Evolutionary conservation across 2,113 vertebrate species (phyloP).

Genomic region (Ceyx cyanopectus): DNA sequence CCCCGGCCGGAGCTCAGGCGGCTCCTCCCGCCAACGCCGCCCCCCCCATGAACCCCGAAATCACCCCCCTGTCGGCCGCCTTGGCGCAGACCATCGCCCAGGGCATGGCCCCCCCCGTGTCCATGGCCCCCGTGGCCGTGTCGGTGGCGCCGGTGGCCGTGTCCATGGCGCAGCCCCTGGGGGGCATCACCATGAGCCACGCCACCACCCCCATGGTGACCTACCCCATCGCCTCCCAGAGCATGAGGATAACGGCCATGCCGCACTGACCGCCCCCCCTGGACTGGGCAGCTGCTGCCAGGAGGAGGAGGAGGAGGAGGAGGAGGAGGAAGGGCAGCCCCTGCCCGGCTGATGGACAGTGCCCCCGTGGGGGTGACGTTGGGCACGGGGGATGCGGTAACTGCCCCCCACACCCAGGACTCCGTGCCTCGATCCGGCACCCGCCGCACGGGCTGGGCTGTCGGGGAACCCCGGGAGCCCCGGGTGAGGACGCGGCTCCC

Average conservation of each 20-base stretch:
- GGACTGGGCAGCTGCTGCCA: not conserved
- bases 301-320: not conserved
- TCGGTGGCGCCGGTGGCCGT: slow-evolving; percentile 95
- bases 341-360: not conserved
- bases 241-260: slow-evolving; percentile 96
- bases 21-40: slow-evolving; percentile 84
- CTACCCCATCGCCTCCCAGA: slow-evolving; percentile 96
- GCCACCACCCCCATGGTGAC: slow-evolving; percentile 96
- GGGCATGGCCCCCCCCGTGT: slow-evolving; percentile 94
- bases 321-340: not conserved
- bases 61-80: slow-evolving; percentile 91
- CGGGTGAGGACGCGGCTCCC: not conserved
- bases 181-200: slow-evolving; percentile 96
- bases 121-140: slow-evolving; percentile 94
- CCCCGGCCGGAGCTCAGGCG: slow-evolving; percentile 83
- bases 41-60: slow-evolving; percentile 91
- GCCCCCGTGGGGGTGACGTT: not conserved
- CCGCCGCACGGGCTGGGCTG: not conserved
- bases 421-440: rapidly evolving
- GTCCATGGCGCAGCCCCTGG: slow-evolving; percentile 92
- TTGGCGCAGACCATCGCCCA: slow-evolving; percentile 95
- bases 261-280: slow-evolving; percentile 82
- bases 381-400: not conserved
- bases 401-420: too few relatives aligned
- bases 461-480: too few relatives aligned